These are phyloP conservation scores for Agelaius tricolor DNA, from an alignment of 2,113 vertebrate genomes.

Conservation along the genomic window DNA sequence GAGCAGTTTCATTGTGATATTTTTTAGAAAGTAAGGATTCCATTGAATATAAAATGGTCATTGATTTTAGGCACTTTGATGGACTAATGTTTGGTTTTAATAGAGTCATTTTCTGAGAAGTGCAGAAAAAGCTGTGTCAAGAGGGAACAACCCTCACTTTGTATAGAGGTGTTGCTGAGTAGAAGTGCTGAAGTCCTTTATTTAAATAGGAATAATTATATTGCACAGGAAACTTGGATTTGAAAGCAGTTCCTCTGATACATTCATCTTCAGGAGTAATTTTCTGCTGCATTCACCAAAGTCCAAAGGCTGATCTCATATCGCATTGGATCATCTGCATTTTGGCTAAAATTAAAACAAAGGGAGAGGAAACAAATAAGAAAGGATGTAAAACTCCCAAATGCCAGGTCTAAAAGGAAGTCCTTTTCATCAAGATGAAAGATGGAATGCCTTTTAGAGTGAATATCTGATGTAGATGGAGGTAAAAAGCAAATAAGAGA, in stretches of 20 bases:
- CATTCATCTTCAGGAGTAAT: conserved; percentile 37
- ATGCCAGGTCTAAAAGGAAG: neutral
- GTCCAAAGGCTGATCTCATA: neutral
- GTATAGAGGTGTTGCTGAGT: conserved; percentile 33
- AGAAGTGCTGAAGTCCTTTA: conserved; percentile 26
- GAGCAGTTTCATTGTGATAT: neutral
- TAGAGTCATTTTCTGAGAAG: conserved; percentile 28
- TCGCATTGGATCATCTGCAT: neutral
- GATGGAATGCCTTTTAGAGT: neutral
- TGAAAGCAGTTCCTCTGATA: conserved; percentile 58
- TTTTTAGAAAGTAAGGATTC: conserved; percentile 34
- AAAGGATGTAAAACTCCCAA: neutral
- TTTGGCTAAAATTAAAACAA: conserved; percentile 23
- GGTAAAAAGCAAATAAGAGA: neutral
- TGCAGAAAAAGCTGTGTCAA: conserved; percentile 36
- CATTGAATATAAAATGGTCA: neutral
- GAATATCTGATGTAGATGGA: neutral
- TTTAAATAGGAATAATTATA: conserved; percentile 59
- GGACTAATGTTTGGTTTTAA: conserved; percentile 32
- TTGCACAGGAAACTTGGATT: conserved; percentile 53
- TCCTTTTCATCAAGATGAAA: neutral
- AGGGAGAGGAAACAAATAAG: neutral
- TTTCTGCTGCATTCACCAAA: conserved; percentile 13
- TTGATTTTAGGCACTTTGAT: conserved; percentile 25
- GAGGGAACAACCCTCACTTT: conserved; percentile 15